phyloP scores from a whole-genome alignment of 2,113 vertebrate species.

The Plestiodon gilberti region DNA sequence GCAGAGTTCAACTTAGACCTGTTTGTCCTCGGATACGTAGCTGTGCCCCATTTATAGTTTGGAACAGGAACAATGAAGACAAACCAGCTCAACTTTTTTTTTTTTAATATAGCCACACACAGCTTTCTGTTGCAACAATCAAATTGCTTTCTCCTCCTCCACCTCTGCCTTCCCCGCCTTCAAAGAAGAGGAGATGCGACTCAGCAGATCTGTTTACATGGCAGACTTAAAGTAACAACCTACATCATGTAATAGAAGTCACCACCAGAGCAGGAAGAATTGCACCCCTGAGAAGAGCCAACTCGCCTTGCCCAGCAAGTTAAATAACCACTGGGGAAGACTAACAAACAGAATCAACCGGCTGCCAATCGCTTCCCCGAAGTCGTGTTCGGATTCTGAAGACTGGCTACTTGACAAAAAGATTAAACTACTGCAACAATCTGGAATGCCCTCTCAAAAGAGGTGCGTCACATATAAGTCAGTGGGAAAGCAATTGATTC shows the following conservation, averaged over 20 bases:
- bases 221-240: background rate
- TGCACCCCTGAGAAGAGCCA: background rate
- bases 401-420: background rate
- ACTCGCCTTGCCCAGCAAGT: background rate
- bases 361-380: background rate
- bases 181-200: background rate
- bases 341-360: background rate
- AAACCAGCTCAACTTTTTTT: background rate
- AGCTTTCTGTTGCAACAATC: constrained; percentile 15
- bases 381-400: background rate
- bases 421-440: background rate
- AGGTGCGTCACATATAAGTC: background rate
- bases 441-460: background rate
- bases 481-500: background rate
- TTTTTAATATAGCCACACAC: background rate
- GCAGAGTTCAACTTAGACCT: background rate
- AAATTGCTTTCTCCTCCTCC: constrained; percentile 48
- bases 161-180: constrained; percentile 47
- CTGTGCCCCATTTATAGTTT: background rate
- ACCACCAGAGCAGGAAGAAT: background rate
- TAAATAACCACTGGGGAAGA: background rate
- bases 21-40: background rate
- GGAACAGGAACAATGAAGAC: background rate
- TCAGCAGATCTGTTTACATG: background rate
- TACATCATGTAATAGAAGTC: background rate